Base-by-base conservation (phyloP, 2,113 vertebrate genomes). In the Chaenogobius annularis region DNA sequence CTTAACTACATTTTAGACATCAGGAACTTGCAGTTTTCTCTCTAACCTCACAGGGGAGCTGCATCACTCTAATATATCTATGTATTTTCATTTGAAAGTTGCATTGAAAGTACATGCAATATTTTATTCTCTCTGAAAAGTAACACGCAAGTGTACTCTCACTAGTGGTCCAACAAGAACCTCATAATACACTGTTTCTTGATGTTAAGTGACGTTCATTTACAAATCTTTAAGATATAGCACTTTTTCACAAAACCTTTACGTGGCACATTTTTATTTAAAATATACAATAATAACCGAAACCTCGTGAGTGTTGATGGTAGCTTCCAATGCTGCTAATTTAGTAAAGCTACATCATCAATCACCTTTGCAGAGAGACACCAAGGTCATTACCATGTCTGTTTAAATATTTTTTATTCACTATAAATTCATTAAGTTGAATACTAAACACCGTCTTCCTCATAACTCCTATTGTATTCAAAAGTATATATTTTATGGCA, bases 361-460 rank as follows among this genome's bases (percentile, higher is more conserved):
- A 20, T 75, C 47, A 44, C 17, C 59, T 75, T 52, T 58, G 69
- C 72, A 31, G 62, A 68, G 23, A 68, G 46, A 58, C 63, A 40
- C 19, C 23, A 14, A 58, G 67, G 46, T 47, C 7, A 10, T 37
- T 64, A 3, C 22, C 62, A 23, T 6, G 13, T 74, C 17, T 55
- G 40, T 7, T 26, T 23, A 1, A 56, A 61, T 35, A 61, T 7
- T 61, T n/a, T 52, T 58, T 66, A 69, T 12, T 61, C 47, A 55
- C 56, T 11, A 15, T 43, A 62, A 47, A 75, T 6, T 63, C 8
- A 40, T 37, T 17, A n/a, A 11, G 15, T 43, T 20, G 35, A n/a
- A 19, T 43, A 35, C 35, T 70, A 80, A 47, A 73, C 56, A 74
- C 63, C 2, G 86, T 91, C 88, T 88, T 91, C 84, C 83, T 80